Evolutionary conservation across 2,797 vertebrate genomes (phyloP).

Genomic region (Stomatorhinus walkeri): DNA sequence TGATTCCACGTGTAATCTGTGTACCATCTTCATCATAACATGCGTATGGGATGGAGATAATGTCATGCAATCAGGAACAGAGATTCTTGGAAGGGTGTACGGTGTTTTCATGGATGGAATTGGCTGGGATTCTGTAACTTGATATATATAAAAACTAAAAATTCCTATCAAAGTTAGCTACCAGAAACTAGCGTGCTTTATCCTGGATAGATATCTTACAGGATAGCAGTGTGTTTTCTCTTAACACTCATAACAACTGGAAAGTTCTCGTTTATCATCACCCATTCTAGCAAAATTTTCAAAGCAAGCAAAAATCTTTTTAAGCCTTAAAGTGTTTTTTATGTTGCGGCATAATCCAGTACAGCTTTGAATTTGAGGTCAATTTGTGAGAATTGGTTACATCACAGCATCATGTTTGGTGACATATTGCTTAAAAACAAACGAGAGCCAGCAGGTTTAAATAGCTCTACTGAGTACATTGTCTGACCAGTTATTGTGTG

Average conservation of each 20-base stretch:
- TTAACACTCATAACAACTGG: not conserved
- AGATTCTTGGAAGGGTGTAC: not conserved
- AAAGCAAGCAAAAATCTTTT: not conserved
- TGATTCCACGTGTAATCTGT: not conserved
- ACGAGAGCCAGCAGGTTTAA: not conserved
- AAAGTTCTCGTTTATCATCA: not conserved
- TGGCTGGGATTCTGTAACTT: not conserved
- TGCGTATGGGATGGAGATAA: not conserved
- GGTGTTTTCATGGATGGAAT: not conserved
- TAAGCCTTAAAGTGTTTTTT: not conserved
- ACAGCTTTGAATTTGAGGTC: not conserved
- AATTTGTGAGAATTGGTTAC: not conserved
- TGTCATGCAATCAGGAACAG: not conserved
- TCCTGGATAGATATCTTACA: not conserved
- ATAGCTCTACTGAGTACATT: not conserved
- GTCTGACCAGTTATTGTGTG: not conserved
- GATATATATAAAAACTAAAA: constrained; percentile 7
- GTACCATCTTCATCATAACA: not conserved
- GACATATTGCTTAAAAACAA: not conserved
- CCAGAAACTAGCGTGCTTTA: constrained; percentile 9
- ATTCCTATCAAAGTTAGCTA: not conserved
- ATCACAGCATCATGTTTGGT: not conserved
- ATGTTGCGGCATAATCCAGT: not conserved
- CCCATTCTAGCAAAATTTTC: not conserved
- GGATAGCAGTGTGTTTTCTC: not conserved